phyloP scores from a whole-genome alignment of 2,797 vertebrate genomes.

The Argya squamiceps region DNA sequence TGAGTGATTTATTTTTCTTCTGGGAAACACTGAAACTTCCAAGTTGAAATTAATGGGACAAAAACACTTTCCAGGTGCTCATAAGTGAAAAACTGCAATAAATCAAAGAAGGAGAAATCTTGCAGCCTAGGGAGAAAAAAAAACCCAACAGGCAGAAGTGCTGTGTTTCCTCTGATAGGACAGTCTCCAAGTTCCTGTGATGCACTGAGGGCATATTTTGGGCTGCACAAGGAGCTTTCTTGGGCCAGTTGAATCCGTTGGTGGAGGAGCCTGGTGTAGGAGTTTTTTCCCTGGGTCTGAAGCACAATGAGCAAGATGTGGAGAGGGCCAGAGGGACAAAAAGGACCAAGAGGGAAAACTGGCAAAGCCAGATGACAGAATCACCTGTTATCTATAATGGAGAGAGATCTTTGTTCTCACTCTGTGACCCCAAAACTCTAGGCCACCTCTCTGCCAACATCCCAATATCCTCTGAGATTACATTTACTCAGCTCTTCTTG shows the following conservation, averaged over 20 bases:
- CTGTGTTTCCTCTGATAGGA: background rate
- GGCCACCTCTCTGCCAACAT: background rate
- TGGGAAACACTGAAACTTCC: constrained; percentile 29
- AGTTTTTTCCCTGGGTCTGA: background rate
- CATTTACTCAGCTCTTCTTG: background rate
- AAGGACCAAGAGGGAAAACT: background rate
- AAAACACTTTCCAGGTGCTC: constrained; percentile 58
- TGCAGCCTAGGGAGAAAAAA: background rate
- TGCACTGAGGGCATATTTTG: background rate
- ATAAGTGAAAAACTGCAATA: constrained; percentile 1
- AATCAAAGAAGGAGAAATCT: constrained; percentile 29
- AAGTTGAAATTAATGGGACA: constrained; percentile 51
- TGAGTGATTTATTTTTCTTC: constrained; percentile 37
- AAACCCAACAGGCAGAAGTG: background rate
- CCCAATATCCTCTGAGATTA: background rate
- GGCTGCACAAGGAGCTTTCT: background rate
- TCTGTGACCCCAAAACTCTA: background rate
- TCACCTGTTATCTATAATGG: background rate
- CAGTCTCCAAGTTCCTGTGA: background rate
- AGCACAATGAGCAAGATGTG: background rate
- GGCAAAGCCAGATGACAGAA: background rate
- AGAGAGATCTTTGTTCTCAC: background rate
- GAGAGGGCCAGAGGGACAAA: background rate
- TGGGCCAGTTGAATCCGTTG: background rate
- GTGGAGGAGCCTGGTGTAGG: background rate